Evolutionary conservation across 1,140 invertebrate genomes (phyloP).

Genomic region (Cheumatopsyche charites): DNA sequence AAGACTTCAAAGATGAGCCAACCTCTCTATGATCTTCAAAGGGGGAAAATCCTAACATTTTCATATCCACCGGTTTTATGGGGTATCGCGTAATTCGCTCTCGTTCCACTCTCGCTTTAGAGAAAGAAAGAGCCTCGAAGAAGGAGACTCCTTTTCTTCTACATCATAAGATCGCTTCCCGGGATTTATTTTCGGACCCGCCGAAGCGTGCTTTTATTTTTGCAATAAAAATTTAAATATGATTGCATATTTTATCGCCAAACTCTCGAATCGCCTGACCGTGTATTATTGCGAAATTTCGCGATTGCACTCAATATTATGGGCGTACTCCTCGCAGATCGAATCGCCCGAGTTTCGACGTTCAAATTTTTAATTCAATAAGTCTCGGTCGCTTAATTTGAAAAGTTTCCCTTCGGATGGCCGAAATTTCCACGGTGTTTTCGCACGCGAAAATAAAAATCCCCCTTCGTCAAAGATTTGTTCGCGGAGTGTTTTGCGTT

Average conservation of each 20-base stretch:
- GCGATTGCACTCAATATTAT: too few species aligned
- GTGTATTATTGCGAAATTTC: too few species aligned
- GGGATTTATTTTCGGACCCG: slow-evolving; percentile 7
- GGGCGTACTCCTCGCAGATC: too few species aligned
- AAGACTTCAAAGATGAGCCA: slow-evolving; percentile 4
- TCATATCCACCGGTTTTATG: slow-evolving; percentile 24
- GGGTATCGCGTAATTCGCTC: neutral
- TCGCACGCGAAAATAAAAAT: neutral
- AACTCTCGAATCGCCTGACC: too few species aligned
- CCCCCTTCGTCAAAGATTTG: too few species aligned
- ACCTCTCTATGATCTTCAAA: slow-evolving; percentile 22
- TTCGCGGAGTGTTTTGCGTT: too few species aligned
- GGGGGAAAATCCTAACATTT: slow-evolving; percentile 22
- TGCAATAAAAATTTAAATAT: slow-evolving; percentile 4
- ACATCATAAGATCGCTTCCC: slow-evolving; percentile 3
- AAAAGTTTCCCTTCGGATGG: too few species aligned
- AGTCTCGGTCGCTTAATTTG: too few species aligned
- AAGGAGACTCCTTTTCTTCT: neutral
- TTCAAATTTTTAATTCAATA: too few species aligned
- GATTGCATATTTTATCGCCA: slow-evolving; percentile 11
- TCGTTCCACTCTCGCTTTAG: neutral
- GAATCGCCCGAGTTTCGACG: too few species aligned
- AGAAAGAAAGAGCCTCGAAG: neutral
- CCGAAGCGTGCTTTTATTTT: slow-evolving; percentile 3
- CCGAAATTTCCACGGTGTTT: too few species aligned